Base-by-base conservation (phyloP, 2,888 invertebrate species). In the Calameuta filiformis region DNA sequence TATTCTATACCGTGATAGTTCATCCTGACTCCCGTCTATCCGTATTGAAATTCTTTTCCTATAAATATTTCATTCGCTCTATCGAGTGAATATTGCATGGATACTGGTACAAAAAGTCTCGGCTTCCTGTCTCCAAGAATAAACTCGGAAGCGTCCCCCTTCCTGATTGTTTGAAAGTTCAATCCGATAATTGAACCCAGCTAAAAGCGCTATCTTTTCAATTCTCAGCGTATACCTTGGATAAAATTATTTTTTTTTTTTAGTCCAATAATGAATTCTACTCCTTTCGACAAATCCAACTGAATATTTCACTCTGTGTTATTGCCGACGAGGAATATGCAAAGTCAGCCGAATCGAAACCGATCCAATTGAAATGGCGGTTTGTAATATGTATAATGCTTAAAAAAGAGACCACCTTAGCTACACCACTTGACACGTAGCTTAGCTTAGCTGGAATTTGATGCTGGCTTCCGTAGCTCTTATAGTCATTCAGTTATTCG, bases 361-460 rank as follows among this genome's bases (percentile, higher is more conserved):
- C 56, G 23, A 56, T 56, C 56, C 23, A 56, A 23, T 56, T 56
- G 23, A 9, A 56, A 56, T 56, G 56, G 56, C 56, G 3, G 23
- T 1, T 56, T 23, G 56, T 56, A 56, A 56, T 23, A 56, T 23
- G 23, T 56, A 56, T 56, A 56, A 15, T 6, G 9, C 56, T 56
- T 23, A 56, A 56, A 23, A 40, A 56, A 56, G 40, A 40, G 23
- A 56, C 56, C 56, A 56, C 23, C 56, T 23, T 56, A 23, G 23
- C 56, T 56, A 56, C 31, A 12, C 35, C 35, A 71, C 71, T 34
- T 34, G 71, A 71, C 71, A 71, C 71, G 34, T 31, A 31, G 71
- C 71, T 71, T 71, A 34, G 31, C 71, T 71, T 71, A 71, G 71
- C 33, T 31, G 34, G 71, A 71, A 71, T 71, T 71, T 23, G 71